Percentiles rank a stretch among this genome's conserved stretches.
Conservation (phyloP, 2,113 vertebrate species). For the Tylochromis polylepis region DNA sequence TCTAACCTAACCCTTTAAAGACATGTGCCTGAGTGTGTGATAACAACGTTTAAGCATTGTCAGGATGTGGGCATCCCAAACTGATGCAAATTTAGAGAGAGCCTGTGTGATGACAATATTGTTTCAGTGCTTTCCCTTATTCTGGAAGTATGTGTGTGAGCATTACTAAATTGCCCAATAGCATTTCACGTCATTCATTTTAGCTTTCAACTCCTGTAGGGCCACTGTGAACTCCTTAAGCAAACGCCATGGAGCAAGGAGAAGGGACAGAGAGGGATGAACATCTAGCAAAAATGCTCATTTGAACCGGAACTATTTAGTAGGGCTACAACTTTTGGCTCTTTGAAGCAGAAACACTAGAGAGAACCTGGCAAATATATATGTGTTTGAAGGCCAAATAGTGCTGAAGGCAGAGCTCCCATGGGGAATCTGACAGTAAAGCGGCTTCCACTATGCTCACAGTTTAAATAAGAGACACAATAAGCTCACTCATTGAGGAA, state of each 20-base stretch:
- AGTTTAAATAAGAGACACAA: conserved; percentile 54
- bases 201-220: conserved; percentile 18
- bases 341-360: conserved; percentile 51
- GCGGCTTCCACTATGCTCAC: conserved; percentile 12
- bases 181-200: conserved; percentile 37
- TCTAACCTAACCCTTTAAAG: conserved; percentile 2
- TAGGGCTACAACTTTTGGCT: conserved; percentile 18
- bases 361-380: conserved; percentile 55
- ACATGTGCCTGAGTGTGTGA: background rate
- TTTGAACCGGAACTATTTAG: conserved; percentile 69
- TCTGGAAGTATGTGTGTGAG: background rate
- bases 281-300: conserved; percentile 53
- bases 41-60: background rate
- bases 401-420: conserved; percentile 59
- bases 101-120: background rate
- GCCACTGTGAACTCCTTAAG: conserved; percentile 40
- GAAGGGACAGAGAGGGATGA: background rate
- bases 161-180: conserved; percentile 14
- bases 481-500: conserved; percentile 57
- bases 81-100: background rate
- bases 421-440: conserved; percentile 74
- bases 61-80: background rate
- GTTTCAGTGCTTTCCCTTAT: background rate
- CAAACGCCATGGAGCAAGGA: conserved; percentile 29
- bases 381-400: conserved; percentile 72